Evolutionary conservation across 2,888 invertebrate genomes (phyloP).

Genomic region (Ditylenchus weischeri): DNA sequence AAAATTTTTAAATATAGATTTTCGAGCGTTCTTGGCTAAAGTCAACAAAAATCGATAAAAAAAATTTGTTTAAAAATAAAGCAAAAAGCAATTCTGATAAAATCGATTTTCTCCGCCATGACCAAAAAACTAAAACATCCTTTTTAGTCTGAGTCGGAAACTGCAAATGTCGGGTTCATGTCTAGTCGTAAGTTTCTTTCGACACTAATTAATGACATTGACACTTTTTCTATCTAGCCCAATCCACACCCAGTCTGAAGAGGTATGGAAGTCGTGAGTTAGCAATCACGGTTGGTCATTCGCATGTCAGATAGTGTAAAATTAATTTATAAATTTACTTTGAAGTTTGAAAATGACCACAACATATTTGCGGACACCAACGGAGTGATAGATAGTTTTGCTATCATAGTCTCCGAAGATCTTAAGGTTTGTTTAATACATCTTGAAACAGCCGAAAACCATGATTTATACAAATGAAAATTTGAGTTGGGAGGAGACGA

Average conservation of each 20-base stretch:
- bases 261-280: slow-evolving; percentile 53
- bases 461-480: no score
- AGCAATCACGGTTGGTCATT: slow-evolving; percentile 33
- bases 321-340: neutral
- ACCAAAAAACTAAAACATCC: slow-evolving; percentile 30
- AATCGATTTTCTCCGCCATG: neutral
- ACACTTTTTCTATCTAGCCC: slow-evolving; percentile 24
- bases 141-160: slow-evolving; percentile 47
- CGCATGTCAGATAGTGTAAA: neutral
- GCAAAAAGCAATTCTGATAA: no score
- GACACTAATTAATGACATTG: neutral
- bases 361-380: slow-evolving; percentile 49
- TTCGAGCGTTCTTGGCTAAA: no score
- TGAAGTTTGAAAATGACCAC: slow-evolving; percentile 52
- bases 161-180: slow-evolving; percentile 51
- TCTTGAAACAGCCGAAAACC: no score
- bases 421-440: slow-evolving; percentile 29
- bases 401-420: slow-evolving; percentile 54
- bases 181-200: slow-evolving; percentile 29
- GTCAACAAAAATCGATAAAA: no score
- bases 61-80: no score
- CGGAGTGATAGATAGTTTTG: slow-evolving; percentile 52
- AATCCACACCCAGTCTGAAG: slow-evolving; percentile 40
- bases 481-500: slow-evolving; percentile 49
- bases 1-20: no score